Percentiles rank a stretch among this genome's conserved stretches.
Evolutionary conservation across 2,888 invertebrate species (phyloP).

Genomic region (Calameuta idolon): DNA sequence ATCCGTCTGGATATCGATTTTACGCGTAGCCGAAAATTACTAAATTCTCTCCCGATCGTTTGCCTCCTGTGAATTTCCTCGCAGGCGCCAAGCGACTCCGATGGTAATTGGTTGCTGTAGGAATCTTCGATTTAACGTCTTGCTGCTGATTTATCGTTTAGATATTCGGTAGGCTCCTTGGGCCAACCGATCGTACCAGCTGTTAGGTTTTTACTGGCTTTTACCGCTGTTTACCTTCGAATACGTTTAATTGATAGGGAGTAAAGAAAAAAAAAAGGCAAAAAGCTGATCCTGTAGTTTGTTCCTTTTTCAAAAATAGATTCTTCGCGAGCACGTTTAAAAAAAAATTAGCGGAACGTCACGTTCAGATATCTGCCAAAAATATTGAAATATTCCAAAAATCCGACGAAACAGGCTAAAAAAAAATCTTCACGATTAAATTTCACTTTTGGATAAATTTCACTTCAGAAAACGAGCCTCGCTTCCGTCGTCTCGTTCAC

Average conservation of each 20-base stretch:
- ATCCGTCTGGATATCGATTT: neutral
- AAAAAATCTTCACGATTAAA: neutral
- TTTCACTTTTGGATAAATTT: neutral
- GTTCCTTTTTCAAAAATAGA: rapidly evolving
- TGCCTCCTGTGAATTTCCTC: neutral
- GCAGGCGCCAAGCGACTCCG: neutral
- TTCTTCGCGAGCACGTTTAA: neutral
- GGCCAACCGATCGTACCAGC: neutral
- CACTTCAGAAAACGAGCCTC: neutral
- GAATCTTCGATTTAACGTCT: neutral
- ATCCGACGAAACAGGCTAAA: neutral
- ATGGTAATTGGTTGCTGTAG: neutral
- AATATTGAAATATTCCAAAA: too few relatives aligned
- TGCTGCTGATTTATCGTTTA: neutral
- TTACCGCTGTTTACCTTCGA: neutral
- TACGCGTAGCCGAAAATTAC: neutral
- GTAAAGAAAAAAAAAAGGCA: neutral
- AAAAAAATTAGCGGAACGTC: neutral
- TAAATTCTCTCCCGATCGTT: neutral
- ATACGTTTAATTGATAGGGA: neutral
- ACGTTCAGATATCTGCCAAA: too few relatives aligned
- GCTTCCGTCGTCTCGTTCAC: neutral
- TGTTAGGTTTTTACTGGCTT: neutral
- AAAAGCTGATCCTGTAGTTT: neutral
- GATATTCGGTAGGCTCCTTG: neutral